These are phyloP conservation scores for Myiozetetes cayanensis DNA, from an alignment of 2,113 vertebrate genomes.

Conservation along the genomic window DNA sequence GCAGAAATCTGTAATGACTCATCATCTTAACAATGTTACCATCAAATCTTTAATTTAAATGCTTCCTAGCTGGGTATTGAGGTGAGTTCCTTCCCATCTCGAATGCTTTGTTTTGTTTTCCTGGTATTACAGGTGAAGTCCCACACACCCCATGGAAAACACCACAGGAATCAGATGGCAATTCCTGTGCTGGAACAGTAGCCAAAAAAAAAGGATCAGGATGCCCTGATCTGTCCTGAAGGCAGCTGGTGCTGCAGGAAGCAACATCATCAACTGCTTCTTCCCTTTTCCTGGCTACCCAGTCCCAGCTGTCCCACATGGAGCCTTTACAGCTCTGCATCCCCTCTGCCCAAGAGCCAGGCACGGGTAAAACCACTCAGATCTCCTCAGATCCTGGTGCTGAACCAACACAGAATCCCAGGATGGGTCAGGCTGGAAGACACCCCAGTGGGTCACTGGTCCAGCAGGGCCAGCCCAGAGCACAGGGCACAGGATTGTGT, in stretches of 20 bases:
- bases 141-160: background rate
- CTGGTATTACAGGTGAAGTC: background rate
- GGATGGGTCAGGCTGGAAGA: background rate
- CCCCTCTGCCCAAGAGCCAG: background rate
- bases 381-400: background rate
- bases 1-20: background rate
- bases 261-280: background rate
- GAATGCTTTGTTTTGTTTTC: background rate
- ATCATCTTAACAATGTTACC: background rate
- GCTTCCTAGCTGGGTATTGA: background rate
- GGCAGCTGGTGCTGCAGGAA: background rate
- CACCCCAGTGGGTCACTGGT: background rate
- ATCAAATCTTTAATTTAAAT: background rate
- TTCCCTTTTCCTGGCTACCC: background rate
- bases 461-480: background rate
- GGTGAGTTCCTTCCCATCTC: background rate
- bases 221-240: background rate
- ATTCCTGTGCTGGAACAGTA: background rate
- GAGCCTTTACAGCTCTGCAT: background rate
- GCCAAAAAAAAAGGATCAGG: too few species aligned
- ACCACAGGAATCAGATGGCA: background rate
- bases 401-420: background rate
- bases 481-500: background rate
- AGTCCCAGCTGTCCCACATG: background rate
- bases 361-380: fast-evolving